Base-by-base conservation (phyloP, 2,888 invertebrate genomes). In the Pandemis heparana region DNA sequence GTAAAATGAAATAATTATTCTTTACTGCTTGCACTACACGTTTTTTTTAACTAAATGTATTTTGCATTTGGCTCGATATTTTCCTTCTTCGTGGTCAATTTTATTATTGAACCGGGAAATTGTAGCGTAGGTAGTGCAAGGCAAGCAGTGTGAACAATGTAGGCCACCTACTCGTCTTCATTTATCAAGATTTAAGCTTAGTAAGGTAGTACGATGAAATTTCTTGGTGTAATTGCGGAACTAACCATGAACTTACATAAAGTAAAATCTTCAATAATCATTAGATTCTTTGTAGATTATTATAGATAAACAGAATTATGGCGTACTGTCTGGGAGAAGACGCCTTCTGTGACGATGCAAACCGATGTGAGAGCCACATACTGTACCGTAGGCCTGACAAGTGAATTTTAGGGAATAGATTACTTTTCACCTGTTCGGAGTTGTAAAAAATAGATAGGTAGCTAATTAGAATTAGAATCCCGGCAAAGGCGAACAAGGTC, bases 111-210 rank as follows among this genome's bases (percentile, higher is more conserved):
- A 63, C 63, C 41, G 46, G 63, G 18, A 63, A 63, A 23, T 3
- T 43, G 12, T 63, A 63, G 46, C 14, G n/a, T 43, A 16, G 41
- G 53, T 16, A 71, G 46, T 16, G 53, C 63, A 61, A 23, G 23
- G 53, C 63, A 61, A 23, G 23, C 16, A 8, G 18, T 73, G 53
- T 51, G 43, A 68, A 75, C 77, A 77, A 79, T 80, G 81, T 77
- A 77, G 79, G 68, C 69, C 75, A 76, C 82, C 81, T 79, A 80
- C 81, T 76, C 78, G 14, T 2, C 32, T 59, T 61, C 39, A 53
- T 53, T 53, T 53, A 53, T 53, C 53, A 53, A 53, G 53, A 53
- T 53, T 16, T 53, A 53, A 53, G 18, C 53, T 18, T 18, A 53
- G n/a, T 48, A 48, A 5, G 43, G 12, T 51, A n/a, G n/a, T 41